A percentile compares a stretch with the other conserved stretches of the same genome.
Evolutionary conservation across 2,888 invertebrate species (phyloP).

Genomic region (Gryllus longicercus): DNA sequence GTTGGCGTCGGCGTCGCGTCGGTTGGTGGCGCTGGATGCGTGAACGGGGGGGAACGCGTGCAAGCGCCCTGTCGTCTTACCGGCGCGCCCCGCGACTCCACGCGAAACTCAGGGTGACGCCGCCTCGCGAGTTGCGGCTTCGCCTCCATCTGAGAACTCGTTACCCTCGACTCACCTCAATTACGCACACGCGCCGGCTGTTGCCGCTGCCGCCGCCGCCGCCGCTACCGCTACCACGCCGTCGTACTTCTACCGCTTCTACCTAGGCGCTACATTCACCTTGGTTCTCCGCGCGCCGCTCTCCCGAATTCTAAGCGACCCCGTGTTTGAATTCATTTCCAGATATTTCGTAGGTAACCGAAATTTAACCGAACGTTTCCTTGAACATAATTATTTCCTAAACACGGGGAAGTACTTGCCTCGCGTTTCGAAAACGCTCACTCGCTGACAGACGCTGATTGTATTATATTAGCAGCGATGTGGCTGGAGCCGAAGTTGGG

Average conservation of each 20-base stretch:
- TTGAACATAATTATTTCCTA: conserved; percentile 17
- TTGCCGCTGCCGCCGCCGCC: background rate
- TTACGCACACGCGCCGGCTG: conserved; percentile 17
- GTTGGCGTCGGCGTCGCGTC: no score
- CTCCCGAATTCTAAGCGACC: background rate
- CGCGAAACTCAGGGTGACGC: background rate
- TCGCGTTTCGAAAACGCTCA: background rate
- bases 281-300: background rate
- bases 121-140: background rate
- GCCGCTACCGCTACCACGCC: background rate
- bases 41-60: background rate
- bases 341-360: background rate
- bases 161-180: background rate
- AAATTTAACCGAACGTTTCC: conserved; percentile 9
- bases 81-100: background rate
- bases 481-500: no score
- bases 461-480: background rate
- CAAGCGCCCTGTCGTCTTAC: background rate
- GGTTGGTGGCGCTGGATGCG: background rate
- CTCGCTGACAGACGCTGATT: background rate
- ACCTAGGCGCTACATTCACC: background rate
- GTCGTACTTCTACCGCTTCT: background rate
- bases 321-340: conserved; percentile 17
- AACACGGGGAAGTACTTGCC: background rate
- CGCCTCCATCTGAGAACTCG: conserved; percentile 17